phyloP scores from a whole-genome alignment of 2,888 invertebrate genomes.

The Dermolepida albohirtum region DNA sequence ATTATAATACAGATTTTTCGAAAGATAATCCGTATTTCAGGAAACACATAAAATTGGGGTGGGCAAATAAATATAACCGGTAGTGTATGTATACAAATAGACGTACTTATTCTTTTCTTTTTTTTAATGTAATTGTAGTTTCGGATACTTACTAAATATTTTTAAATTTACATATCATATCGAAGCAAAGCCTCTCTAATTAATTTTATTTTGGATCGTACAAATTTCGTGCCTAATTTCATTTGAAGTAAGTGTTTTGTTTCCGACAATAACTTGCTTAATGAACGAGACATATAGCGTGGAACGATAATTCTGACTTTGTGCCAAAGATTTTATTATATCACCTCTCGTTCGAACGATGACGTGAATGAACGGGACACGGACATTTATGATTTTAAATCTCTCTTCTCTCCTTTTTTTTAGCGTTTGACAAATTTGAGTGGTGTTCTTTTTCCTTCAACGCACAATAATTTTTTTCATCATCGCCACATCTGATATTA shows the following conservation, averaged over 20 bases:
- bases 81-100: too few relatives aligned
- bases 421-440: too few relatives aligned
- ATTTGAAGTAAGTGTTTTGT: conserved; percentile 18
- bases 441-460: too few relatives aligned
- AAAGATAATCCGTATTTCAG: too few relatives aligned
- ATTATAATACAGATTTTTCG: too few relatives aligned
- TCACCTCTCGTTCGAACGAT: conserved; percentile 2
- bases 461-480: too few relatives aligned
- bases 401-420: too few relatives aligned
- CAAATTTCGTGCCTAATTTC: conserved; percentile 40
- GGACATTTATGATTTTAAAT: not conserved
- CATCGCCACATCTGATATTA: too few relatives aligned
- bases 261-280: conserved; percentile 39
- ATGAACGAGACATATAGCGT: conserved; percentile 25
- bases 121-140: too few relatives aligned
- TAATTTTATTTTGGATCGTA: conserved; percentile 29
- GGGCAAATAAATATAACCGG: too few relatives aligned
- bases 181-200: conserved; percentile 9
- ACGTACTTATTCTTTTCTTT: conserved; percentile 11
- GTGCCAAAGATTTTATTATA: conserved; percentile 49
- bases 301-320: conserved; percentile 47
- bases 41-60: too few relatives aligned
- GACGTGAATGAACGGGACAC: too few relatives aligned
- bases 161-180: conserved; percentile 36
- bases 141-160: conserved; percentile 1